Evolutionary conservation across 2,888 invertebrate genomes (phyloP).

Genomic region (Caenorhabditis virilis): DNA sequence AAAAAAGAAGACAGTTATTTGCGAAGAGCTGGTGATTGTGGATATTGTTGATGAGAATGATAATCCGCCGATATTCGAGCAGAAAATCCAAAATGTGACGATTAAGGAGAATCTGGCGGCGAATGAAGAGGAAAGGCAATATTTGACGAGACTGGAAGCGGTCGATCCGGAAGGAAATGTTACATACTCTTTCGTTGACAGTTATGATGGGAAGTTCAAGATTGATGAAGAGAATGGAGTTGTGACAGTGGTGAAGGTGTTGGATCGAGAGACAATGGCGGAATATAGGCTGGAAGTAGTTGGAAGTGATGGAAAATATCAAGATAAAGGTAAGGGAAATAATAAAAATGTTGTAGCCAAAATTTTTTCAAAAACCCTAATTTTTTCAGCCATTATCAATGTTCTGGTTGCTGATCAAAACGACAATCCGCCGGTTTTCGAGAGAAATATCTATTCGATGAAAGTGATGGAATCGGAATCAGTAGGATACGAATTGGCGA

Average conservation of each 20-base stretch:
- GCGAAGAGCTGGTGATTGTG: slow-evolving; percentile 20
- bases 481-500: slow-evolving; percentile 50
- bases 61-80: slow-evolving; percentile 66
- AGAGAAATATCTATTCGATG: slow-evolving; percentile 54
- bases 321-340: slow-evolving; percentile 14
- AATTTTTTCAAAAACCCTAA: neutral
- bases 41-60: slow-evolving; percentile 69
- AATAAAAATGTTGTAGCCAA: neutral
- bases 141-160: slow-evolving; percentile 52
- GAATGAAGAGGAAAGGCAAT: slow-evolving; percentile 33
- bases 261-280: slow-evolving; percentile 84
- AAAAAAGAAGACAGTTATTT: slow-evolving; percentile 2
- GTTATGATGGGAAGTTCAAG: slow-evolving; percentile 75
- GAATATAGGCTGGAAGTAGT: slow-evolving; percentile 42
- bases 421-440: slow-evolving; percentile 70
- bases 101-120: slow-evolving; percentile 56
- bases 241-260: slow-evolving; percentile 82
- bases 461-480: slow-evolving; percentile 51
- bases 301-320: slow-evolving; percentile 72
- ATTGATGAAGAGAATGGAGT: slow-evolving; percentile 86
- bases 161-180: slow-evolving; percentile 38
- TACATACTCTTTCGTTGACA: slow-evolving; percentile 59
- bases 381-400: slow-evolving; percentile 39
- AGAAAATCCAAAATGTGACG: slow-evolving; percentile 18
- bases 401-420: slow-evolving; percentile 69